A percentile compares a stretch with the other conserved stretches of the same genome.
These are phyloP conservation scores for Gopherus evgoodei DNA, from an alignment of 2,113 vertebrate species.

Conservation along the genomic window DNA sequence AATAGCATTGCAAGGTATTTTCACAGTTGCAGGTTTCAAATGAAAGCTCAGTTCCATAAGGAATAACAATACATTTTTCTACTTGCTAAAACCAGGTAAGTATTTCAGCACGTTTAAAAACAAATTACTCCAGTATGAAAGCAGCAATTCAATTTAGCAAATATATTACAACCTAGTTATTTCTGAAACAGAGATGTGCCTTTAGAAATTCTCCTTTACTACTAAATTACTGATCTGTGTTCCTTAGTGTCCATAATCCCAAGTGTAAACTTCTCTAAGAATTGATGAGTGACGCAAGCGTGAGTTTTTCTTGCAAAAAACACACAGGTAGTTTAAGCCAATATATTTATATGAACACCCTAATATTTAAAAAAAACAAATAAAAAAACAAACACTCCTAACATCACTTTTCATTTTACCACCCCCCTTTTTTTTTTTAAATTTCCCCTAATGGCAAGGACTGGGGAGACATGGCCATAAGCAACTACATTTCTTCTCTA, in stretches of 20 bases:
- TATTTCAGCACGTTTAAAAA: not conserved
- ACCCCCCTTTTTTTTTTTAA: not conserved
- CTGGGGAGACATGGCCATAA: not conserved
- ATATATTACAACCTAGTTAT: not conserved
- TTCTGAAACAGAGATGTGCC: not conserved
- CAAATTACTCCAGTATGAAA: not conserved
- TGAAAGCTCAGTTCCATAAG: not conserved
- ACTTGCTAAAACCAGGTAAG: not conserved
- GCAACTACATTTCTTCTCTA: not conserved
- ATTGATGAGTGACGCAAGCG: not conserved
- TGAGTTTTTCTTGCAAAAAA: not conserved
- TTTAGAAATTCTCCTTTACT: conserved; percentile 8
- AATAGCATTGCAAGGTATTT: not conserved
- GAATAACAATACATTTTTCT: not conserved
- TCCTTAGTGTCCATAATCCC: not conserved
- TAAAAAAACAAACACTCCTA: not conserved
- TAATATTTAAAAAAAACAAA: not conserved
- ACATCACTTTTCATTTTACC: not conserved
- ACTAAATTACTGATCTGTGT: not conserved
- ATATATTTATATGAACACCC: not conserved
- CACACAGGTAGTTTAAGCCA: not conserved
- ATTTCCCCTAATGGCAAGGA: not conserved
- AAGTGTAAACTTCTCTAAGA: not conserved
- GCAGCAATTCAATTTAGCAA: not conserved
- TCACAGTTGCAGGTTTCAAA: not conserved